Base-by-base conservation (phyloP, 2,888 invertebrate species). In the Trissolcus brochymenae region DNA sequence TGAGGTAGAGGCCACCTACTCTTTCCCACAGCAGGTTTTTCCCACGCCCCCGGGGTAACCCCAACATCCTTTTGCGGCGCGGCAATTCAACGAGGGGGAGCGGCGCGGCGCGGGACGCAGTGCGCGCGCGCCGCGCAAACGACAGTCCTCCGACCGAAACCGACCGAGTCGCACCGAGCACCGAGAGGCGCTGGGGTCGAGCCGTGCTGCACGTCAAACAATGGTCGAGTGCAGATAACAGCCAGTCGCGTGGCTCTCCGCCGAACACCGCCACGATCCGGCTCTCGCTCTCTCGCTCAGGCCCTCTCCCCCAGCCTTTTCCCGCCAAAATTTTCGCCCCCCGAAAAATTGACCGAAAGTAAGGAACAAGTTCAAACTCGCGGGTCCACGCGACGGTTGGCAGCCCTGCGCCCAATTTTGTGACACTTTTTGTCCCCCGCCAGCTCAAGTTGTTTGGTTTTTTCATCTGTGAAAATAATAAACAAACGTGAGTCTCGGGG, bases 11-110 rank as follows among this genome's bases (percentile, higher is more conserved):
- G 91, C 91, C 93, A 93, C 93, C 93, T 93, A 93, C 93, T 93
- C 93, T 93, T 94, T 94, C 94, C 93, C 94, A 94, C 94, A 93
- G 93, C 92, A 92, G 92, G 92, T 90, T 91, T 93, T 94, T 94
- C 92, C 94, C 93, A 93, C 94, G 94, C 93, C 93, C 93, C 92
- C 91, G 91, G 91, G 91, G 91, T 93, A 93, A 93, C 93, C 93
- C 93, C 92, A 90, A 93, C 93, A 93, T 93, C 93, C 93, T 92
- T 92, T 91, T 92, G 87, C 88, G 88, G 87, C 87, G 87, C 87
- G 86, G 86, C 86, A 87, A 87, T 87, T 87, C 87, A 84, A 84
- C 84, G 84, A 81, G 79, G 81, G 67, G 80, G 80, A 80, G 59
- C 50, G 51, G 65, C 51, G 65, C 49, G 60, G 14, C n/a, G 49